Conservation (phyloP, 2,113 vertebrate species). For the Sorex fumeus region DNA sequence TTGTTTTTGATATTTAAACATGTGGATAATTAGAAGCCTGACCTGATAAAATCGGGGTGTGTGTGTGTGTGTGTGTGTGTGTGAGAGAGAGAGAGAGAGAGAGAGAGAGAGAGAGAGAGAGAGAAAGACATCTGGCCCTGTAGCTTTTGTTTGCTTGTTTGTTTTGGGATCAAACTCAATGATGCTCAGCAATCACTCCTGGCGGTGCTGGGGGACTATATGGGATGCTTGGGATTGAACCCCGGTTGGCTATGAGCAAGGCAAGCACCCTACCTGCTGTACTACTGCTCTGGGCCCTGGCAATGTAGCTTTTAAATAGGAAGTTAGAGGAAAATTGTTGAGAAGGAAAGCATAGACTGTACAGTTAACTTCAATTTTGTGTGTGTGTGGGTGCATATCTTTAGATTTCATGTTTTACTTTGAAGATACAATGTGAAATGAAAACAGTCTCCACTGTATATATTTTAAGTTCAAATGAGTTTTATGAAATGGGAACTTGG, state of each 20-base stretch:
- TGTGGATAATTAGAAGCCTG: constrained; percentile 14
- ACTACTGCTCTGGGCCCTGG: neutral
- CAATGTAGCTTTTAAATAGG: constrained; percentile 11
- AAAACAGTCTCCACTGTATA: neutral
- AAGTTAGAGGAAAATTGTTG: neutral
- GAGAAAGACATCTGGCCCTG: too few relatives aligned
- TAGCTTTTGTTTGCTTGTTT: neutral
- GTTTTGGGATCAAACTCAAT: too few relatives aligned
- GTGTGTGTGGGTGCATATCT: neutral
- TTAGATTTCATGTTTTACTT: constrained; percentile 38
- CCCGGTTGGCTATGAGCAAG: neutral
- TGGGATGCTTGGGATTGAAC: too few relatives aligned
- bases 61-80: neutral
- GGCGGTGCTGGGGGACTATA: too few relatives aligned
- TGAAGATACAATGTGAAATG: neutral
- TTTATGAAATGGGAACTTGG: neutral
- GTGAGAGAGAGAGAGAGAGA: too few relatives aligned
- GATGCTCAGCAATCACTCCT: too few relatives aligned
- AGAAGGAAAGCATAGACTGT: neutral
- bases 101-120: too few relatives aligned
- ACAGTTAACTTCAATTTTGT: neutral
- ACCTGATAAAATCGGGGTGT: neutral
- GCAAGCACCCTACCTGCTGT: too few relatives aligned
- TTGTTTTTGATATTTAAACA: constrained; percentile 38
- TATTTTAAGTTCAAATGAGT: constrained; percentile 13